Base-by-base conservation (phyloP, 1,140 invertebrate genomes). In the Drosophila fuyamai region DNA sequence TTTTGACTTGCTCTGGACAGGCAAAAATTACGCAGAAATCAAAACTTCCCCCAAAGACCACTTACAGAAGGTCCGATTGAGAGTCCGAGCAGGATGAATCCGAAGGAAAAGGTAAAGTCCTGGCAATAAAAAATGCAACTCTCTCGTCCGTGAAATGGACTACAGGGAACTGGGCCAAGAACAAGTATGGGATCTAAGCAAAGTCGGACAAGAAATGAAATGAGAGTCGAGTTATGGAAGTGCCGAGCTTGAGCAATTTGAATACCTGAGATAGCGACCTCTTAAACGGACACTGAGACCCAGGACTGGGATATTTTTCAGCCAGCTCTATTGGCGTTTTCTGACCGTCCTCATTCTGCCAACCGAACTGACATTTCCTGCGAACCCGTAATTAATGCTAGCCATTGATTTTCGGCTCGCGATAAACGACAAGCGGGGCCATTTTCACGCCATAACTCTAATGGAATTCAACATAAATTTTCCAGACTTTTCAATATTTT, bases 371-470 rank as follows among this genome's bases (percentile, higher is more conserved):
- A 43, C 47, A 10, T 36, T 27, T 48, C 16, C 50, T 57, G 27
- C 29, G 12, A 47, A 12, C 62, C 9, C 58, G 67, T 76, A 82
- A 85, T 85, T 88, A 68, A 76, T 77, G 48, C 29, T 41, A 7
- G 18, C 44, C 59, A 60, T 66, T 60, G 70, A 75, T 79, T 86
- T 79, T 18, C 35, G 51, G 46, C 13, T 13, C 16, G 23, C 47
- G 44, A 75, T 57, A 44, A 70, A 50, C 56, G 43, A 46, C 35
- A 29, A 51, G 43, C 56, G 6, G 41, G 38, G 41, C 55, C 59
- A 61, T 85, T 88, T 88, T 88, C 80, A 83, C 84, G 84, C 84
- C 73, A 88, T 89, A 89, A 88, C 80, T 88, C 83, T 88, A 88
- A 88, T 88, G 83, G 84, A 88, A 80, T 71, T 63, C 72, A 73